phyloP scores from a whole-genome alignment of 2,888 invertebrate genomes.

The Phasia obesa region DNA sequence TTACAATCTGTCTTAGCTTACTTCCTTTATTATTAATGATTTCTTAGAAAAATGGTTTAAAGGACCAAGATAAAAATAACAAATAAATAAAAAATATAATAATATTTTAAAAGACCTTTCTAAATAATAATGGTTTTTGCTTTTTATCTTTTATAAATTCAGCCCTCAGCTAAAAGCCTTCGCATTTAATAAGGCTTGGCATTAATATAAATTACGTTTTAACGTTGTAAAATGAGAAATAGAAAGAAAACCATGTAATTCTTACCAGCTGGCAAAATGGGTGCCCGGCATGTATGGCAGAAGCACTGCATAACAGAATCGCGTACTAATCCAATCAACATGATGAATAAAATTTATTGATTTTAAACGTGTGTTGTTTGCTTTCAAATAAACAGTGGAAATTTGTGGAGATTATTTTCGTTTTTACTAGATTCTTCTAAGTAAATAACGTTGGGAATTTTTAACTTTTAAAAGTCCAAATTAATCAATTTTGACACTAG shows the following conservation, averaged over 20 bases:
- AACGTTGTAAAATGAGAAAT: too few relatives aligned
- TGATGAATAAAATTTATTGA: conserved; percentile 80
- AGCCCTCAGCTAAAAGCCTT: not conserved
- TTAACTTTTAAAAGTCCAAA: conserved; percentile 16
- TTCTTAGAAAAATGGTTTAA: not conserved
- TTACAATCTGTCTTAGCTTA: too few relatives aligned
- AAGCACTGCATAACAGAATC: conserved; percentile 97
- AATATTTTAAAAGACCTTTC: conserved; percentile 45
- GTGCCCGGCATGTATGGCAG: conserved; percentile 95
- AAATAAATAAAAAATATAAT: conserved; percentile 20
- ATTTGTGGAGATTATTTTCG: conserved; percentile 6
- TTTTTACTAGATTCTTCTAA: conserved; percentile 4
- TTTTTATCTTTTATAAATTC: not conserved
- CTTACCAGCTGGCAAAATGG: conserved; percentile 89
- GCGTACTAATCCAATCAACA: conserved; percentile 95
- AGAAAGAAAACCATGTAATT: conserved; percentile 24
- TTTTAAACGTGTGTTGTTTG: conserved; percentile 69
- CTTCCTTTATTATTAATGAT: too few relatives aligned
- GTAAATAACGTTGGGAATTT: not conserved
- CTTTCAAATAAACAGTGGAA: not conserved
- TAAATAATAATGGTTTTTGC: too few relatives aligned
- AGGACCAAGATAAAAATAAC: not conserved
- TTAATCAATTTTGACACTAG: conserved; percentile 13
- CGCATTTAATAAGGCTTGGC: conserved; percentile 28
- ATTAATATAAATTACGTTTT: conserved; percentile 46